Evolutionary conservation across 2,113 vertebrate genomes (phyloP).

Genomic region (Psilopsiagon aymara): DNA sequence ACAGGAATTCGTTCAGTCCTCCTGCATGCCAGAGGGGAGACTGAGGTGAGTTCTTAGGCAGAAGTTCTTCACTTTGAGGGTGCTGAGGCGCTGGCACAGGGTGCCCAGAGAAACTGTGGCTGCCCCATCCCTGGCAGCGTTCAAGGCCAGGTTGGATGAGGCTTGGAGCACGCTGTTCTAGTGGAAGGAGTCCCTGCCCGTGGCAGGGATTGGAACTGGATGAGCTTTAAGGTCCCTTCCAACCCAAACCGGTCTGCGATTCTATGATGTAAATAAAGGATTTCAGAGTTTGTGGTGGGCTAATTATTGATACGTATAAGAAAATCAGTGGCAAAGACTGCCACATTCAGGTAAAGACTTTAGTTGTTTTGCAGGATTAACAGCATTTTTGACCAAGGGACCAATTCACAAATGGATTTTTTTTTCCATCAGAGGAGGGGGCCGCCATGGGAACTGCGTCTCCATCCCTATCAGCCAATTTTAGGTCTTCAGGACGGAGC

Average conservation of each 20-base stretch:
- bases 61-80: too few relatives aligned
- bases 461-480: background rate
- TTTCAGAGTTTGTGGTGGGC: background rate
- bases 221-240: background rate
- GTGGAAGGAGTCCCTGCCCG: background rate
- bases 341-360: background rate
- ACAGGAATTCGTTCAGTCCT: background rate
- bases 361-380: background rate
- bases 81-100: too few relatives aligned
- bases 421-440: background rate
- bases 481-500: background rate
- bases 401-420: background rate
- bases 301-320: rapidly evolving
- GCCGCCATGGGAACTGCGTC: rapidly evolving
- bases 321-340: background rate
- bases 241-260: background rate
- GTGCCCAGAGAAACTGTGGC: background rate
- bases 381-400: background rate
- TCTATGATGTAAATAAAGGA: background rate
- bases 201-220: background rate
- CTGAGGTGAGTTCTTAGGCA: background rate
- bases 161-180: background rate
- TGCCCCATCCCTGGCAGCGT: too few relatives aligned
- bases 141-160: too few relatives aligned
- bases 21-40: background rate